phyloP scores from a whole-genome alignment of 2,797 vertebrate species.

The Eutrigla gurnardus region DNA sequence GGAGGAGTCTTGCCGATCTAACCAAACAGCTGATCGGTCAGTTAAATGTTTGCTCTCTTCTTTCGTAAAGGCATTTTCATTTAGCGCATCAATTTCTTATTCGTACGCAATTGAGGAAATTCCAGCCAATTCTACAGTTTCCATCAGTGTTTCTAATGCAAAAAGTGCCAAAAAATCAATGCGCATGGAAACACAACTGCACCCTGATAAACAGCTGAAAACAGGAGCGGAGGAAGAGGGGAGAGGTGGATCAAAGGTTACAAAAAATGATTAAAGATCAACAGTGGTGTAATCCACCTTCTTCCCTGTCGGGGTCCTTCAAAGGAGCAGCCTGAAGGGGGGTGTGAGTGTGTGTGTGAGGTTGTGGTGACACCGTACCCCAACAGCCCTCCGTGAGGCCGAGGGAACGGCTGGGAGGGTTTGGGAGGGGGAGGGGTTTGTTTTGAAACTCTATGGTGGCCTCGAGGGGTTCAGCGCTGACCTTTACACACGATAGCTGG shows the following conservation, averaged over 20 bases:
- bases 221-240: neutral
- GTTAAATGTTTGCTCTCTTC: neutral
- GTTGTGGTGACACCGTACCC: constrained; percentile 34
- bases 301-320: neutral
- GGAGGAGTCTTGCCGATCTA: neutral
- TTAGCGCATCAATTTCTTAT: too few relatives aligned
- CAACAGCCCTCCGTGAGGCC: neutral
- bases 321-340: neutral
- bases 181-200: too few relatives aligned
- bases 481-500: constrained; percentile 65
- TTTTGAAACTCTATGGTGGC: constrained; percentile 80
- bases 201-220: neutral
- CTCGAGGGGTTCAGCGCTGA: constrained; percentile 66
- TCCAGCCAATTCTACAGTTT: too few relatives aligned
- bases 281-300: neutral
- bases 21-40: neutral
- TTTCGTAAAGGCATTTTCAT: neutral
- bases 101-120: neutral
- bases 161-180: too few relatives aligned
- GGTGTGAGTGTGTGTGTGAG: neutral
- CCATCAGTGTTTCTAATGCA: too few relatives aligned
- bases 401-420: constrained; percentile 20
- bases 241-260: constrained; percentile 14
- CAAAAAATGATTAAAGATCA: constrained; percentile 14
- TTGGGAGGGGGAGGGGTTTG: constrained; percentile 64